Evolutionary conservation across 2,113 vertebrate genomes (phyloP).

Genomic region (Porphyrio hochstetteri): DNA sequence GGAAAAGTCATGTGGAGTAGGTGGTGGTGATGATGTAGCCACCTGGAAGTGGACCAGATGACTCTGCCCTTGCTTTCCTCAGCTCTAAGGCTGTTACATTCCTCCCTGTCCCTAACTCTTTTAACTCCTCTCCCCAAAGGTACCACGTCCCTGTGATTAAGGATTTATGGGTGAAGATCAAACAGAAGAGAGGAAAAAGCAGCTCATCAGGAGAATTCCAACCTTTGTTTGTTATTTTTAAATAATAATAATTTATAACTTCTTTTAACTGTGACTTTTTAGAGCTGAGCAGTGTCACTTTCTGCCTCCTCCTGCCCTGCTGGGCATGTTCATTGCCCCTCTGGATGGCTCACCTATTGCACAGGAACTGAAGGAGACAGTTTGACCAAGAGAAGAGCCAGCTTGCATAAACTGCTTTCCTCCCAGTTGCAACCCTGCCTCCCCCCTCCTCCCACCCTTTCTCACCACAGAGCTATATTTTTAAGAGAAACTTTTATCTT

Average conservation of each 20-base stretch:
- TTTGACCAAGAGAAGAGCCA: background rate
- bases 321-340: background rate
- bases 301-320: slow-evolving; percentile 2
- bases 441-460: background rate
- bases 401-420: background rate
- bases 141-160: slow-evolving; percentile 52
- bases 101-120: slow-evolving; percentile 22
- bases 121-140: slow-evolving; percentile 61
- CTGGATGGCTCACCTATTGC: background rate
- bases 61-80: background rate
- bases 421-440: slow-evolving; percentile 34
- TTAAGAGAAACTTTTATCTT: slow-evolving; percentile 39
- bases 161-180: slow-evolving; percentile 50
- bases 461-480: slow-evolving; percentile 35
- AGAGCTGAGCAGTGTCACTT: slow-evolving; percentile 42
- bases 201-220: slow-evolving; percentile 18
- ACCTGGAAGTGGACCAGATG: slow-evolving; percentile 24
- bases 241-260: slow-evolving; percentile 57
- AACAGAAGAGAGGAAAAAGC: slow-evolving; percentile 45
- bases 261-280: slow-evolving; percentile 63
- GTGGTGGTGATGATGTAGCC: slow-evolving; percentile 17
- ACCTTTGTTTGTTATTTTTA: background rate
- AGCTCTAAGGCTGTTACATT: slow-evolving; percentile 11
- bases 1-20: background rate
- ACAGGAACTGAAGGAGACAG: background rate